phyloP scores from a whole-genome alignment of 2,113 vertebrate genomes.

The Setophaga petechia region DNA sequence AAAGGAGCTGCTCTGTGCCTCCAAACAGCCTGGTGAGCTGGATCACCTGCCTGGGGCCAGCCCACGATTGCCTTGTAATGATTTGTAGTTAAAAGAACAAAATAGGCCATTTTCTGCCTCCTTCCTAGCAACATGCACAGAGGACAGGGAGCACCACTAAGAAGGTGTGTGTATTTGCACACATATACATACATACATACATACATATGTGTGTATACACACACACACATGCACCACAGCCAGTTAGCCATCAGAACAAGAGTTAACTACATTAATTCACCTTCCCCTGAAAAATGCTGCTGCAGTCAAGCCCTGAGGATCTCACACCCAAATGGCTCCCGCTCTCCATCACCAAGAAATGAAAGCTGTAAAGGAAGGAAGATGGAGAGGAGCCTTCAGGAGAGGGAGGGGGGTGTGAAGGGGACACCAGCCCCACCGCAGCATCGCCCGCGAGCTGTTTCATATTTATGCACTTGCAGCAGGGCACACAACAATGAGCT shows the following conservation, averaged over 20 bases:
- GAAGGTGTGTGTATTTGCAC: neutral
- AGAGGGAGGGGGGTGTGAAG: neutral
- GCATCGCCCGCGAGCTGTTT: constrained; percentile 28
- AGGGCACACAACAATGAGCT: constrained; percentile 59
- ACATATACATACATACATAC: fast-evolving
- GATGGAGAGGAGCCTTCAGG: constrained; percentile 18
- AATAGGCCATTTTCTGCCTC: neutral
- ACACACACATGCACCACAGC: fast-evolving
- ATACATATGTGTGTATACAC: fast-evolving
- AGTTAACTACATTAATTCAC: neutral
- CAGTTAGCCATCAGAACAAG: neutral
- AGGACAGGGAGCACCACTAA: fast-evolving
- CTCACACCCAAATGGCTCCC: constrained; percentile 16
- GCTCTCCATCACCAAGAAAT: constrained; percentile 32
- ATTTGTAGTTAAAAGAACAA: neutral
- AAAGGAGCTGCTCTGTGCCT: neutral
- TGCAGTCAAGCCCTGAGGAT: constrained; percentile 20
- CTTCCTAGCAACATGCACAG: neutral
- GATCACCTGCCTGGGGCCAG: neutral
- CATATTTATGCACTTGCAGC: constrained; percentile 54
- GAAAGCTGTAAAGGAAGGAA: constrained; percentile 12
- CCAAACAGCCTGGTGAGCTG: neutral
- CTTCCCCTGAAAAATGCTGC: constrained; percentile 15
- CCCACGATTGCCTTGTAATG: neutral
- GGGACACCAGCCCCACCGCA: constrained; percentile 21